A percentile compares a stretch with the other conserved stretches of the same genome.
phyloP scores from a whole-genome alignment of 2,888 invertebrate genomes.

The Drosophila buzzatii region DNA sequence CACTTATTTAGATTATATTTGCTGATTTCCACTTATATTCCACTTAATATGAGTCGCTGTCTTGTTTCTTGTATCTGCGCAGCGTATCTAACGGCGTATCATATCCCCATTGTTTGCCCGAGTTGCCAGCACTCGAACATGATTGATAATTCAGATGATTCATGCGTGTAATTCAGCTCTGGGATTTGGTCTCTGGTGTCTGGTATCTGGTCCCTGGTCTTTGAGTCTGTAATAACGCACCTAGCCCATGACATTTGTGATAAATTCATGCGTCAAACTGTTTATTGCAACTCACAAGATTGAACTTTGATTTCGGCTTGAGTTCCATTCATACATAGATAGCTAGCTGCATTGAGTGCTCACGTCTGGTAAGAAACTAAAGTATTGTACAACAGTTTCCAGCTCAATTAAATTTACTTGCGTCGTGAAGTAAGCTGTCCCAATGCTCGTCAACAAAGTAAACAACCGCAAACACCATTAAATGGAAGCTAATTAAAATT shows the following conservation, averaged over 20 bases:
- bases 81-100: slow-evolving; percentile 42
- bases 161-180: slow-evolving; percentile 76
- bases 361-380: not conserved
- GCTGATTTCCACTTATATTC: slow-evolving; percentile 79
- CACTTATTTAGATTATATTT: slow-evolving; percentile 83
- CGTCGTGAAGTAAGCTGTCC: slow-evolving; percentile 12
- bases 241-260: slow-evolving; percentile 56
- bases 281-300: slow-evolving; percentile 23
- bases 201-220: slow-evolving; percentile 2
- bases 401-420: slow-evolving; percentile 31
- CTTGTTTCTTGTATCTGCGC: slow-evolving; percentile 28
- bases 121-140: slow-evolving; percentile 71
- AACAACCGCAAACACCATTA: slow-evolving; percentile 63
- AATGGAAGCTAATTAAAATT: slow-evolving; percentile 76
- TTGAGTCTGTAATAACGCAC: slow-evolving; percentile 32
- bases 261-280: slow-evolving; percentile 55
- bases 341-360: not conserved
- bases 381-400: slow-evolving; percentile 4
- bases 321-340: not conserved
- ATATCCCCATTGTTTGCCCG: slow-evolving; percentile 44
- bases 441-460: slow-evolving; percentile 42
- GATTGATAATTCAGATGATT: slow-evolving; percentile 80
- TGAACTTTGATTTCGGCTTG: slow-evolving; percentile 17
- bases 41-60: slow-evolving; percentile 66
- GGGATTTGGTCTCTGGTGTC: slow-evolving; percentile 5